Base-by-base conservation (phyloP, 2,113 vertebrate genomes). In the Tamias sibiricus region DNA sequence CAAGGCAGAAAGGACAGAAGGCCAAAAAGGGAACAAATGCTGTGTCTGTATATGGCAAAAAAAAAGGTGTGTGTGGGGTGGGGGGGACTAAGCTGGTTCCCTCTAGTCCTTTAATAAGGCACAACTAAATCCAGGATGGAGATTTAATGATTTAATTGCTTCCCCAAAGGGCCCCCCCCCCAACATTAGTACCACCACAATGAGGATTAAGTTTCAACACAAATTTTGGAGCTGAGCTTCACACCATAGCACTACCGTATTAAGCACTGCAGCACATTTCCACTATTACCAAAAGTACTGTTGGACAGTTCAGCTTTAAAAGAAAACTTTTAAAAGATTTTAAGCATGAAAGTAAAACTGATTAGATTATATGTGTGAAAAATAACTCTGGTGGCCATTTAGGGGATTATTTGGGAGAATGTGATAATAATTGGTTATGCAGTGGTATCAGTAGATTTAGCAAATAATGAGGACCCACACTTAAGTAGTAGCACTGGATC, bases 271-370 rank as follows among this genome's bases (percentile, higher is more conserved):
- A 49, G 85, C 82, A 79, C 16, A 57, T 42, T 94, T 87, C 59
- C 52, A 64, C 49, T 52, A 42, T 72, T 9, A 1, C 8, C 19
- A 13, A 44, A 75, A 69, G 32, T 62, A 52, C 40, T 75, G 1
- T 85, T 80, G 44, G 44, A 24, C 17, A 81, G 6, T 64, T 57
- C 22, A 88, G 40, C 30, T 68, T 10, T 92, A 24, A 17, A 57
- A 49, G n/a, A 87, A 94, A 90, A 79, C 40, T 64, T 35, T 42
- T 44, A 84, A 68, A 94, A 79, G 40, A 44, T 80, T 87, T 93
- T 91, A 66, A 93, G 28, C 13, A 64, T 79, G 40, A 96, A 95
- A 86, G 16, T 52, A 52, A 52, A 85, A 76, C 35, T 59, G 62
- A 79, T 68, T 77, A 69, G 75, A 32, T 79, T 90, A 42, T 3